Conservation (phyloP, 2,888 invertebrate species). For the Tachystola acroxantha region DNA sequence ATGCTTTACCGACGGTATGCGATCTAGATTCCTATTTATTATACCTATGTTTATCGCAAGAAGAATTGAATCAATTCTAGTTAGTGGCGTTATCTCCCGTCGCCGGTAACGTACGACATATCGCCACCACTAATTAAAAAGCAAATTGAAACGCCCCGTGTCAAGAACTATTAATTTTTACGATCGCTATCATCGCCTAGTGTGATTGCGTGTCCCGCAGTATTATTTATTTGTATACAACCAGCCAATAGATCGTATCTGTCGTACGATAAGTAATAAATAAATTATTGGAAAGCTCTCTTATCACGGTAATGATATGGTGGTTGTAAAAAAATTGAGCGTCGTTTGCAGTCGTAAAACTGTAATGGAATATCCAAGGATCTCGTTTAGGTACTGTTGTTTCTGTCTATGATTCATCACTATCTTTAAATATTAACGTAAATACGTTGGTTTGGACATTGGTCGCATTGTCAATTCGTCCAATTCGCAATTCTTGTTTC, state of each 20-base stretch:
- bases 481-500: too few relatives aligned
- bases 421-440: too few relatives aligned
- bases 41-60: too few relatives aligned
- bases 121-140: conserved; percentile 50
- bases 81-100: conserved; percentile 26
- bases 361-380: conserved; percentile 6
- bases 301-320: conserved; percentile 29
- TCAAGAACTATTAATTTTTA: conserved; percentile 65
- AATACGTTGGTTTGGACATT: too few relatives aligned
- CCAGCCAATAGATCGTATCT: conserved; percentile 52
- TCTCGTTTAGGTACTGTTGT: neutral
- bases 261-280: conserved; percentile 46
- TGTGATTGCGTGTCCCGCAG: conserved; percentile 37
- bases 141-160: conserved; percentile 58
- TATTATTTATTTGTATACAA: conserved; percentile 43
- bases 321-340: conserved; percentile 27
- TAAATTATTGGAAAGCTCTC: conserved; percentile 46
- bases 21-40: too few relatives aligned
- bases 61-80: conserved; percentile 24
- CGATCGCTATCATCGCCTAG: conserved; percentile 46
- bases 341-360: conserved; percentile 23
- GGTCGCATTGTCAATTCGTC: too few relatives aligned
- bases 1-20: too few relatives aligned
- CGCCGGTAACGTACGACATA: conserved; percentile 22
- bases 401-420: neutral